Base-by-base conservation (phyloP, 2,797 vertebrate genomes). In the Falco biarmicus region DNA sequence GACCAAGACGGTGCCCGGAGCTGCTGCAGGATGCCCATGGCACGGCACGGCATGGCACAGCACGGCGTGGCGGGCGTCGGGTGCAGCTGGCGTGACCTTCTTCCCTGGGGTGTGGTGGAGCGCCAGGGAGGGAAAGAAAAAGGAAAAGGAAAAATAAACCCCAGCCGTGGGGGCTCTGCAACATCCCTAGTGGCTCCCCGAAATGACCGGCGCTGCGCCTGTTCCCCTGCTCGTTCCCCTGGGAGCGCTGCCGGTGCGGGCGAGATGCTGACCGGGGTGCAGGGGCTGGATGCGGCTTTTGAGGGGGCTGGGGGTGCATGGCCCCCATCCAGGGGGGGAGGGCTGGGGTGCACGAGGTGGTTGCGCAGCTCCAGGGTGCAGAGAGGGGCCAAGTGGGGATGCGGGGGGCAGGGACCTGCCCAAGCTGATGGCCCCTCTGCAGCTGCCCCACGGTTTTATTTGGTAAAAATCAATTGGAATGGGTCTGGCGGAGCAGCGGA, bases 71-170 rank as follows among this genome's bases (percentile, higher is more conserved):
- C 48, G 24, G 17, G 28, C 4, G 4, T 15, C 8, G 3, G 15
- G 32, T 10, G 3, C 31, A 10, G 34, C 39, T 22, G 7, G 6
- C 5, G 1, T 26, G 28, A 24, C 11, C 26, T 70, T 25, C 54
- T 26, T 45, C 24, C 61, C 34, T 6, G 1, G 1, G 2, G 0
- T 2, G 20, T 68, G 26, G 11, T 9, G 32, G 2, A 6, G 65
- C 1, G 0, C 10, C 26, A 11, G 31, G 22, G 59, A 39, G 24
- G 22, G 24, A 25, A 56, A 28, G 17, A 9, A 50, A 48, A 70
- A 39, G 43, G 34, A 48, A 56, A 29, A 34, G 15, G 11, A 3
- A 15, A 10, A 28, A 13, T 24, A 24, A 21, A 28, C 1, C 11
- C 15, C 10, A 39, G 4, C 19, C 4, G 0, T 3, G 50, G 84